phyloP scores from a whole-genome alignment of 2,113 vertebrate genomes.

The Strigops habroptila region DNA sequence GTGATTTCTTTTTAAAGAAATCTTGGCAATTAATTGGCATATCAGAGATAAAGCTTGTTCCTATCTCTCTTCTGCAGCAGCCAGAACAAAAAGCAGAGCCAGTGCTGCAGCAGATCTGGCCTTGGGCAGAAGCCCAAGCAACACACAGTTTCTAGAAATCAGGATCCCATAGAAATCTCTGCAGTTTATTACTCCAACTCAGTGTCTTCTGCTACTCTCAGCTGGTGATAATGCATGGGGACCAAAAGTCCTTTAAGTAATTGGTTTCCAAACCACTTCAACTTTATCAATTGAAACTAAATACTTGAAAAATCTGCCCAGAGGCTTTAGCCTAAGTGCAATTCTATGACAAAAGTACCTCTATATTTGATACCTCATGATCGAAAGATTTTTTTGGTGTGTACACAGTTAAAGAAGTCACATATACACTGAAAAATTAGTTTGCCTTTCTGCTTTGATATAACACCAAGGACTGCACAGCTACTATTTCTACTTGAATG shows the following conservation, averaged over 20 bases:
- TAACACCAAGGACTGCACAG: background rate
- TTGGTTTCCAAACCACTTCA: background rate
- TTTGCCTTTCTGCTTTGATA: background rate
- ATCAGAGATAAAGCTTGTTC: background rate
- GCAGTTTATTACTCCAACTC: background rate
- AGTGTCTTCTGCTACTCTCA: background rate
- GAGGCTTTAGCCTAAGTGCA: background rate
- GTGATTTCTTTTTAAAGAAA: background rate
- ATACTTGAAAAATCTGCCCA: background rate
- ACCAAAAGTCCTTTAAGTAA: background rate
- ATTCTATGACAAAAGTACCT: background rate
- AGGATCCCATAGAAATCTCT: background rate
- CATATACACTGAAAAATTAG: background rate
- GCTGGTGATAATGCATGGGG: background rate
- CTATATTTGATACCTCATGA: background rate
- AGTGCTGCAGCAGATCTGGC: background rate
- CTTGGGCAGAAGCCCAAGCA: slow-evolving; percentile 22
- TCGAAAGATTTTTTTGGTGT: background rate
- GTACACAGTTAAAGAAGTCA: background rate
- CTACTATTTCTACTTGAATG: background rate
- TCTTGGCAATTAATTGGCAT: background rate
- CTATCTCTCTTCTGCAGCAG: background rate
- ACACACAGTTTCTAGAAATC: background rate
- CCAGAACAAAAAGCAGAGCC: slow-evolving; percentile 23
- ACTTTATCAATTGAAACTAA: background rate